Conservation (phyloP, 2,113 vertebrate species). For the Oenanthe melanoleuca region DNA sequence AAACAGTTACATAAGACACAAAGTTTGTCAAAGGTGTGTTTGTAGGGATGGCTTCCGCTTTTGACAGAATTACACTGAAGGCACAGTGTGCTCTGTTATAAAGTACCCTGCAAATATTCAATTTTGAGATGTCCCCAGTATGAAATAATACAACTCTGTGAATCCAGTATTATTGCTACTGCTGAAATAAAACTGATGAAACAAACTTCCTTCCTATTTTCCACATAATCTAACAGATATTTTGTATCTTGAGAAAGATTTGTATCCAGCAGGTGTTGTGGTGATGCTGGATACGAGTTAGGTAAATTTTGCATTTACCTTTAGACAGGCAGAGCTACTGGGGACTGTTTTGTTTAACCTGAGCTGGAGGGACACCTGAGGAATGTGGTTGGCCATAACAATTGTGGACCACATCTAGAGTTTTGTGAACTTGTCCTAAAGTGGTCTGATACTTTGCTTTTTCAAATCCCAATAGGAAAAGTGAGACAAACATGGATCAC, state of each 20-base stretch:
- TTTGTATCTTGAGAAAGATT: not conserved
- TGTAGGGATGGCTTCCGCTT: not conserved
- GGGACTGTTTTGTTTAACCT: not conserved
- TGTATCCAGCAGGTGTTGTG: not conserved
- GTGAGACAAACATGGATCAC: not conserved
- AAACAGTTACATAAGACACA: not conserved
- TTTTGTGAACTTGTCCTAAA: not conserved
- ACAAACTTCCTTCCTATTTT: not conserved
- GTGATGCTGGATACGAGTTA: not conserved
- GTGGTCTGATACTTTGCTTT: not conserved
- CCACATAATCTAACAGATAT: not conserved
- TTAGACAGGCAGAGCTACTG: not conserved
- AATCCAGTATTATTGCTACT: not conserved
- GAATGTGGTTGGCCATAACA: not conserved
- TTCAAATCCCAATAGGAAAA: slow-evolving; percentile 34
- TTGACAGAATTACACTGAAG: not conserved
- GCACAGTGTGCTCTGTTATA: not conserved
- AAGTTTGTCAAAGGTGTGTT: not conserved
- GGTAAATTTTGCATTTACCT: not conserved
- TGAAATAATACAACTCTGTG: not conserved
- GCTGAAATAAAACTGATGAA: not conserved
- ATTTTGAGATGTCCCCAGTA: not conserved
- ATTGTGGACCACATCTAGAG: not conserved
- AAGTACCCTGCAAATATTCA: not conserved
- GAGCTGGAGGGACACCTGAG: not conserved